Base-by-base conservation (phyloP, 2,888 invertebrate genomes). In the Cryptocephalus moraei region DNA sequence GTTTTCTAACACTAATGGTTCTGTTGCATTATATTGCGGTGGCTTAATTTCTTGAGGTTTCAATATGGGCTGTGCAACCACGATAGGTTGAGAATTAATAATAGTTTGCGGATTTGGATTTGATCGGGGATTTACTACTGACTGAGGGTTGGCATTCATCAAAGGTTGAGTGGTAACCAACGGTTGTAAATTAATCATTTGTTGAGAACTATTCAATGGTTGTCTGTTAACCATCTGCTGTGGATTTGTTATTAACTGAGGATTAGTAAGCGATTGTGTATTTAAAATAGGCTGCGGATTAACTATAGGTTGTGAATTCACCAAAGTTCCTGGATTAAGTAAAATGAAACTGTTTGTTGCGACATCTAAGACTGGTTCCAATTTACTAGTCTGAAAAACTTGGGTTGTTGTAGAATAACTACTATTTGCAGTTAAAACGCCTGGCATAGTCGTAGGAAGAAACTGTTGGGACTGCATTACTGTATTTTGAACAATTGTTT, bases 391-490 rank as follows among this genome's bases (percentile, higher is more conserved):
- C 74, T 89, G 88, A 69, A 86, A 86, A 33, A 87, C 86, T 73
- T 85, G 85, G 0, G 89, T 89, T 2, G 89, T 89, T 12, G 89
- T 86, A 12, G 86, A 85, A 64, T 87, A 89, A 64, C 88, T 88
- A 60, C 88, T 87, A 60, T 85, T 85, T 59, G 85, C 84, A 46
- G 87, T 84, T 32, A 88, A 73, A 2, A 88, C 82, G 40, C 88
- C 87, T 51, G 85, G 86, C 74, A 88, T 82, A 6, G 86, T 82
- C 1, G 86, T 85, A 4, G 88, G 84, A 11, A 89, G 81, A 63
- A 88, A 87, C 63, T 89, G 89, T 63, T 87, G 87, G 14, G 88
- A 88, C n/a, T 86, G 86, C 88, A 89, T 88, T 0, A 89, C 87
- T 4, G 89, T 89, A 62, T 89, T 90, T 67, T 88, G 88, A 2